phyloP scores from a whole-genome alignment of 2,113 vertebrate genomes.

The western clawed frog (Xenopus tropicalis) region UCB_Xtro_10.0 CM004447.2:46606501-46607000 shows the following conservation, averaged over 20 bases:
- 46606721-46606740: not conserved
- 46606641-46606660: too few species aligned
- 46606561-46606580: too few species aligned
- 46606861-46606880: slow-evolving; percentile 63
- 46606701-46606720: too few species aligned
- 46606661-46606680: too few species aligned
- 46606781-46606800: slow-evolving; percentile 96
- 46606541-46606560: too few species aligned
- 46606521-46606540: too few species aligned
- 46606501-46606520: too few species aligned
- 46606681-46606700: too few species aligned
- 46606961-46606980: slow-evolving; percentile 79
- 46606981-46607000: slow-evolving; percentile 63
- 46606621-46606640: too few species aligned
- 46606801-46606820: slow-evolving; percentile 92
- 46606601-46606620: too few species aligned
- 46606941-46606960: slow-evolving; percentile 90
- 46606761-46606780: slow-evolving; percentile 96
- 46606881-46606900: slow-evolving; percentile 66
- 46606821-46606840: slow-evolving; percentile 90
- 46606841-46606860: slow-evolving; percentile 92
- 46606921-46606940: slow-evolving; percentile 86
- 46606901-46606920: slow-evolving; percentile 66
- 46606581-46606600: too few species aligned
- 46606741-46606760: slow-evolving; percentile 61